These are phyloP conservation scores for Himalopsyche japonica DNA, from an alignment of 2,888 invertebrate genomes.

Conservation along the genomic window DNA sequence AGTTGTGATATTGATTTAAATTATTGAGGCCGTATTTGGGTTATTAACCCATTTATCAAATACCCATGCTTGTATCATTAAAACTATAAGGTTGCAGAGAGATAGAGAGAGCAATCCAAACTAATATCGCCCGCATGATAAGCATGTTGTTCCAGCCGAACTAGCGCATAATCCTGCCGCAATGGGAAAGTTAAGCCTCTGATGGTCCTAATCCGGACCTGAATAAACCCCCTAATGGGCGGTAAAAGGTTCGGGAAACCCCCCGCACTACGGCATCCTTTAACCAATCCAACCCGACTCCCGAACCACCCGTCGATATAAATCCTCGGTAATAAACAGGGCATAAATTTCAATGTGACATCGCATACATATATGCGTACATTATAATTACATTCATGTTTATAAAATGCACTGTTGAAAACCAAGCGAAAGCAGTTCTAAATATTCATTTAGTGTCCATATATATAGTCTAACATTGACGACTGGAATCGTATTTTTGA, in stretches of 20 bases:
- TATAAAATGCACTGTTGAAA: too few species aligned
- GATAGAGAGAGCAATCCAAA: background rate
- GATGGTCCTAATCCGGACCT: background rate
- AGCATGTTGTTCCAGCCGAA: background rate
- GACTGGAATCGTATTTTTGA: too few species aligned
- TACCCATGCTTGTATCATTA: background rate
- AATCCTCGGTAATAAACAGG: constrained; percentile 26
- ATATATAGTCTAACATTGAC: too few species aligned
- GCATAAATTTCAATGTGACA: constrained; percentile 13
- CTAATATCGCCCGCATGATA: background rate
- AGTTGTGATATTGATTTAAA: too few species aligned
- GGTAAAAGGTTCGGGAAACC: background rate
- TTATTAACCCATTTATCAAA: background rate
- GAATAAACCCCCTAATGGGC: background rate
- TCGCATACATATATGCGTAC: background rate
- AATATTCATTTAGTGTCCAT: too few species aligned
- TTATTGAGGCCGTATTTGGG: background rate
- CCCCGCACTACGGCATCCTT: background rate
- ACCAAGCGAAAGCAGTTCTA: too few species aligned
- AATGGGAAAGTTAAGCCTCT: background rate
- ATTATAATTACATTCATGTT: too few species aligned
- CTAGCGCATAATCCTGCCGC: background rate
- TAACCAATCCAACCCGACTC: background rate
- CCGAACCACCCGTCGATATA: constrained; percentile 8
- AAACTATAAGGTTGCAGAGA: background rate